Conservation (phyloP, 2,797 vertebrate genomes). For the Eutrigla gurnardus region DNA sequence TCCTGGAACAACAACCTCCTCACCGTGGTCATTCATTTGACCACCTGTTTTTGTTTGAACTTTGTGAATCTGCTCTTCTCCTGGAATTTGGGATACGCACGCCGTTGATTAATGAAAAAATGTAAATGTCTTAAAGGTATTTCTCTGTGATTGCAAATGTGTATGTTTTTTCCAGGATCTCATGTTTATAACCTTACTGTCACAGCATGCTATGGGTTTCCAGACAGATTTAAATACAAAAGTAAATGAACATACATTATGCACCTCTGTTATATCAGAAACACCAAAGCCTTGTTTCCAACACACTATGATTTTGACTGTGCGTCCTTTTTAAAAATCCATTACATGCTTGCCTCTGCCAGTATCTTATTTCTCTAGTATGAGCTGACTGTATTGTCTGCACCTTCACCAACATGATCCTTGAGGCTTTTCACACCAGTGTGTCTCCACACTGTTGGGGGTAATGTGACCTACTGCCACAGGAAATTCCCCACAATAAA, state of each 20-base stretch:
- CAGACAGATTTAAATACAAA: slow-evolving; percentile 3
- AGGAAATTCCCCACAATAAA: slow-evolving; percentile 68
- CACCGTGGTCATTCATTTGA: neutral
- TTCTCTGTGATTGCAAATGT: slow-evolving; percentile 27
- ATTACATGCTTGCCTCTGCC: slow-evolving; percentile 10
- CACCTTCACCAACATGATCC: slow-evolving; percentile 31
- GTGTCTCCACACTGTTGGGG: slow-evolving; percentile 57
- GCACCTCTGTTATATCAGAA: slow-evolving; percentile 10
- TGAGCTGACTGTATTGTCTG: slow-evolving; percentile 20
- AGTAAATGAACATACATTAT: neutral
- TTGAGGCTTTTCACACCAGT: slow-evolving; percentile 62
- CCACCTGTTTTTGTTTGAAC: slow-evolving; percentile 13
- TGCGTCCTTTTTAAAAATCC: slow-evolving; percentile 6
- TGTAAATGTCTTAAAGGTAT: slow-evolving; percentile 24
- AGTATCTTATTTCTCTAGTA: neutral
- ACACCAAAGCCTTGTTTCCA: neutral
- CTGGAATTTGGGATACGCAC: neutral
- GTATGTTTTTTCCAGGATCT: neutral
- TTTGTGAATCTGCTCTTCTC: slow-evolving; percentile 13
- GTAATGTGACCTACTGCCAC: slow-evolving; percentile 23
- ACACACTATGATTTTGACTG: neutral
- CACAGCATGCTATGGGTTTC: neutral
- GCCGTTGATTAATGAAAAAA: slow-evolving; percentile 1
- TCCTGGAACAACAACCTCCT: slow-evolving; percentile 15
- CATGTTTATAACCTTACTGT: slow-evolving; percentile 13